Percentiles rank a stretch among this genome's conserved stretches.
phyloP scores from a whole-genome alignment of 1,140 invertebrate genomes.

The Leptinotarsa texana region DNA sequence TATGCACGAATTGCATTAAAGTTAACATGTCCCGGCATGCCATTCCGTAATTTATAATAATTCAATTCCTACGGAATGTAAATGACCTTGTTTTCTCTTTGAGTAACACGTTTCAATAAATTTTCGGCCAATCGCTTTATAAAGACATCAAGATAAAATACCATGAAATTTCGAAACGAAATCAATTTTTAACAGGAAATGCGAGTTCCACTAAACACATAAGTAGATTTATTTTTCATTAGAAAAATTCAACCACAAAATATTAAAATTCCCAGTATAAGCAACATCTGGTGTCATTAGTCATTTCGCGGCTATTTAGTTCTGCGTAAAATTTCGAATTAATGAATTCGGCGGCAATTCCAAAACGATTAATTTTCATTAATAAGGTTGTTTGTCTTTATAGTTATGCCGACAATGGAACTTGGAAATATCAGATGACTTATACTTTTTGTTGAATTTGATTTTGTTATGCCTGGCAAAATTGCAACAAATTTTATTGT shows the following conservation, averaged over 20 bases:
- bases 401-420: conserved; percentile 5
- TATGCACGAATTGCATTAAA: too few relatives aligned
- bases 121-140: not conserved
- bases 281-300: conserved; percentile 26
- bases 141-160: conserved; percentile 26
- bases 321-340: conserved; percentile 28
- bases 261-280: conserved; percentile 12
- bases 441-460: too few relatives aligned
- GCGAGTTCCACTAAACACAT: not conserved
- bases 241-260: conserved; percentile 25
- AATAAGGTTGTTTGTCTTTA: conserved; percentile 16
- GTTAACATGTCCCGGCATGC: too few relatives aligned
- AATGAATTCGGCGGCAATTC: conserved; percentile 20
- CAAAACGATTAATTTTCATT: conserved; percentile 23
- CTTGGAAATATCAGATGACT: too few relatives aligned
- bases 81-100: not conserved
- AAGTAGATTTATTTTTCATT: conserved; percentile 11
- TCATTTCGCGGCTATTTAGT: conserved; percentile 24
- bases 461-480: too few relatives aligned
- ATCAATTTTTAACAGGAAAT: conserved; percentile 22
- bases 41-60: too few relatives aligned
- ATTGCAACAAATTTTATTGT: too few relatives aligned
- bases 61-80: too few relatives aligned
- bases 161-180: conserved; percentile 21
- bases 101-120: not conserved